phyloP scores from a whole-genome alignment of 1,140 invertebrate genomes.

The Pogonomyrmex californicus region DNA sequence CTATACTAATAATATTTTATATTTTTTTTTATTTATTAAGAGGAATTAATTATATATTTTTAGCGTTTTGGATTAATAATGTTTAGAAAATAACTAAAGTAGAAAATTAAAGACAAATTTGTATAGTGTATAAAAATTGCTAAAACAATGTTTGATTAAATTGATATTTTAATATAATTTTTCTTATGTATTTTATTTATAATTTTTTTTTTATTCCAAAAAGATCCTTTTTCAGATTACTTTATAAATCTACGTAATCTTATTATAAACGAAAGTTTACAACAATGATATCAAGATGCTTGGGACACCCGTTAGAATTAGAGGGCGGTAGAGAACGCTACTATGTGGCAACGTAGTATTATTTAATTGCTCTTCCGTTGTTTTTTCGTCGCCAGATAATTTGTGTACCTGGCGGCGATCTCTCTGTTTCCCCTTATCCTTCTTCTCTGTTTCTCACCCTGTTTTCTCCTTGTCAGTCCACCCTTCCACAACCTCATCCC shows the following conservation, averaged over 20 bases:
- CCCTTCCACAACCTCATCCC: slow-evolving; percentile 36
- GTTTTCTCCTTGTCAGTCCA: slow-evolving; percentile 31
- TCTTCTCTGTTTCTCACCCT: slow-evolving; percentile 21
- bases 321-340: slow-evolving; percentile 68
- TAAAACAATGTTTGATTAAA: not conserved
- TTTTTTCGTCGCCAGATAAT: slow-evolving; percentile 86
- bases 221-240: not conserved
- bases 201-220: not conserved
- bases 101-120: not conserved
- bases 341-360: slow-evolving; percentile 82
- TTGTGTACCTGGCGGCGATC: slow-evolving; percentile 83
- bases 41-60: not conserved
- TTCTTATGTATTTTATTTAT: not conserved
- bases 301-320: slow-evolving; percentile 74
- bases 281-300: slow-evolving; percentile 26
- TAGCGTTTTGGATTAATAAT: not conserved
- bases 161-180: not conserved
- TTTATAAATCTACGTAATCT: not conserved
- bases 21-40: slow-evolving; percentile 22
- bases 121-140: not conserved
- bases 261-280: not conserved
- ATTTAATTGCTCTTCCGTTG: slow-evolving; percentile 86
- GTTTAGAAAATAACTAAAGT: not conserved
- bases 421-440: slow-evolving; percentile 60
- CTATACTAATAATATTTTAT: not conserved